A percentile compares a stretch with the other conserved stretches of the same genome.
These are phyloP conservation scores for Abramis brama DNA, from an alignment of 2,113 vertebrate species.

Conservation along the genomic window DNA sequence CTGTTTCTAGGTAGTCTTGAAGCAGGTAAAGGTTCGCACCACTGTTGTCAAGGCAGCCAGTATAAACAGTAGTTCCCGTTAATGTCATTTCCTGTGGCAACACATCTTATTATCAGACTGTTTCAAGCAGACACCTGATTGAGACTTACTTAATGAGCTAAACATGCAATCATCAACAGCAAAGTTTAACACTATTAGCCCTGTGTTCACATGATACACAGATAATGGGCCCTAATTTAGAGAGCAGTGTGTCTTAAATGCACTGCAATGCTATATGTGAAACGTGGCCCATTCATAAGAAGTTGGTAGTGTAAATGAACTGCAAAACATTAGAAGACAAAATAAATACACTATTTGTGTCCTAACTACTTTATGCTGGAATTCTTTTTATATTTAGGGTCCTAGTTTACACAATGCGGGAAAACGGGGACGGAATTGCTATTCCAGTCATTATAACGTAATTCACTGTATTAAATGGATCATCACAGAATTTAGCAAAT, in stretches of 20 bases:
- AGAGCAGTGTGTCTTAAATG: background rate
- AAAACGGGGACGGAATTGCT: background rate
- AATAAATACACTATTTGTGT: background rate
- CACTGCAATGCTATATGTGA: background rate
- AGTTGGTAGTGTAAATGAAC: background rate
- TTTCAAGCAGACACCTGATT: slow-evolving; percentile 39
- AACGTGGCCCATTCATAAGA: background rate
- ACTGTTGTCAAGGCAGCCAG: slow-evolving; percentile 41
- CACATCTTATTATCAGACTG: slow-evolving; percentile 24
- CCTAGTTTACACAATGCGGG: background rate
- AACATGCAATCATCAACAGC: slow-evolving; percentile 46
- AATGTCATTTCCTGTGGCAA: slow-evolving; percentile 31
- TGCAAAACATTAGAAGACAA: background rate
- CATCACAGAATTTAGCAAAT: background rate
- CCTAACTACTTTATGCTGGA: background rate
- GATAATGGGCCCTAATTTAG: background rate
- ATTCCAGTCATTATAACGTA: background rate
- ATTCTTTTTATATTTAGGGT: too few species aligned
- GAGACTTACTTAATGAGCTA: slow-evolving; percentile 45
- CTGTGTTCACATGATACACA: slow-evolving; percentile 11
- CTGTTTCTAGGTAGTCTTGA: slow-evolving; percentile 61
- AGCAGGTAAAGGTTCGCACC: slow-evolving; percentile 33
- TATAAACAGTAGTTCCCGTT: background rate
- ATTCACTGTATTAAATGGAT: background rate
- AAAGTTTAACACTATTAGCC: slow-evolving; percentile 9